phyloP scores from a whole-genome alignment of 2,113 vertebrate species.

The Rhombomys opimus region DNA sequence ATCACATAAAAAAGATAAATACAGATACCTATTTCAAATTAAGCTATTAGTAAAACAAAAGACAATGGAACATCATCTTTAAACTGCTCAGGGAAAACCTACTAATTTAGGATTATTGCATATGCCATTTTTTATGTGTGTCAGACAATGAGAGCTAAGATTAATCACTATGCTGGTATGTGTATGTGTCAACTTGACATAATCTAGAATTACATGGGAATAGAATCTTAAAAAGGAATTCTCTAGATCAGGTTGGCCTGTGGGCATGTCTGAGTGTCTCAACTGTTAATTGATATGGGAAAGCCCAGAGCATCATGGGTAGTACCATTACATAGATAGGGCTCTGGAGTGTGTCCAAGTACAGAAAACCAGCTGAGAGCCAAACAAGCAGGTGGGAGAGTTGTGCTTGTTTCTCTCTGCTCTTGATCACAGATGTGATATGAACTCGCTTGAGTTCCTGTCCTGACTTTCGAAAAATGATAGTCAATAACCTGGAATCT shows the following conservation, averaged over 20 bases:
- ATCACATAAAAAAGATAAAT: background rate
- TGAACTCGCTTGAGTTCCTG: background rate
- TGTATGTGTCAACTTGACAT: background rate
- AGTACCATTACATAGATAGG: background rate
- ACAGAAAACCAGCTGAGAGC: background rate
- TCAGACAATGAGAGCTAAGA: background rate
- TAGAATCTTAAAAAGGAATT: background rate
- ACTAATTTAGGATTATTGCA: background rate
- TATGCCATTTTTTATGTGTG: background rate
- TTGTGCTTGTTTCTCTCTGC: background rate
- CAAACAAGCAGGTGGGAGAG: background rate
- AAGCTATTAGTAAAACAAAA: background rate
- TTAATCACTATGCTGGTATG: background rate
- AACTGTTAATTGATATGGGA: no score
- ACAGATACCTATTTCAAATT: background rate
- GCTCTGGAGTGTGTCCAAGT: background rate
- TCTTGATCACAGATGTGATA: background rate
- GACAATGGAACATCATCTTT: background rate
- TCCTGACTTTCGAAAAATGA: background rate
- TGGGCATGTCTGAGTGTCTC: background rate
- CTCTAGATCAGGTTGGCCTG: background rate
- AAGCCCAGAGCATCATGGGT: no score
- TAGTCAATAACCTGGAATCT: background rate
- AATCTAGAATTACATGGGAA: background rate
- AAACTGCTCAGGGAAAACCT: background rate